Percentiles rank a stretch among this genome's conserved stretches.
Evolutionary conservation across 1,140 invertebrate genomes (phyloP).

Genomic region (Lutraria rhynchaena): DNA sequence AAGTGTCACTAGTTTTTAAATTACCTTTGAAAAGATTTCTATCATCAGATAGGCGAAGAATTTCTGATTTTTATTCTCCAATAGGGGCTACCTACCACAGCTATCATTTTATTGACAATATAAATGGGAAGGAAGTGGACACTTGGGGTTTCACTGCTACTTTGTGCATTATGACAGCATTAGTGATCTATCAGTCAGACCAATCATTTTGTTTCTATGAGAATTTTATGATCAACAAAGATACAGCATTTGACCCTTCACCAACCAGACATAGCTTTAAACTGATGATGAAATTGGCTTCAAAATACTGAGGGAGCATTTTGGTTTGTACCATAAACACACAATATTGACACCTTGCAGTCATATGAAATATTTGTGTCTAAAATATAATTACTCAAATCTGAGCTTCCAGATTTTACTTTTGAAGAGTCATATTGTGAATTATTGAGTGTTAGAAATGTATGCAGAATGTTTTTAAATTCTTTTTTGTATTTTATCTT

Average conservation of each 20-base stretch:
- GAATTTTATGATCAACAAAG: neutral
- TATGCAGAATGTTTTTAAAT: too few species aligned
- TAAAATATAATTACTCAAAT: too few species aligned
- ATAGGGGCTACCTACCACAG: conserved; percentile 5
- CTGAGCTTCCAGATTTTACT: too few species aligned
- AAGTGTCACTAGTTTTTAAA: conserved; percentile 65
- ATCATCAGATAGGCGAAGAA: neutral
- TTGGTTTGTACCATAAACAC: too few species aligned
- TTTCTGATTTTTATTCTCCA: conserved; percentile 4
- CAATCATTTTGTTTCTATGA: conserved; percentile 36
- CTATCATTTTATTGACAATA: conserved; percentile 28
- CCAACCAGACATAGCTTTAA: too few species aligned
- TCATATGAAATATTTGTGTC: too few species aligned
- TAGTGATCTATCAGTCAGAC: conserved; percentile 16
- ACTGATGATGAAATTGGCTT: too few species aligned
- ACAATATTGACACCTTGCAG: too few species aligned
- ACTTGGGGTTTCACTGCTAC: conserved; percentile 38
- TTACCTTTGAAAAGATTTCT: conserved; percentile 69
- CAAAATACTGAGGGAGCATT: too few species aligned
- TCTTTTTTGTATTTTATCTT: too few species aligned
- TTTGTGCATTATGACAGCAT: conserved; percentile 31
- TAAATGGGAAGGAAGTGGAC: conserved; percentile 14
- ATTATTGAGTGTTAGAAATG: too few species aligned
- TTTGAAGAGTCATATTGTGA: too few species aligned
- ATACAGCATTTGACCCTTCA: neutral